phyloP scores from a whole-genome alignment of 2,113 vertebrate species.

The Osmerus eperlanus region DNA sequence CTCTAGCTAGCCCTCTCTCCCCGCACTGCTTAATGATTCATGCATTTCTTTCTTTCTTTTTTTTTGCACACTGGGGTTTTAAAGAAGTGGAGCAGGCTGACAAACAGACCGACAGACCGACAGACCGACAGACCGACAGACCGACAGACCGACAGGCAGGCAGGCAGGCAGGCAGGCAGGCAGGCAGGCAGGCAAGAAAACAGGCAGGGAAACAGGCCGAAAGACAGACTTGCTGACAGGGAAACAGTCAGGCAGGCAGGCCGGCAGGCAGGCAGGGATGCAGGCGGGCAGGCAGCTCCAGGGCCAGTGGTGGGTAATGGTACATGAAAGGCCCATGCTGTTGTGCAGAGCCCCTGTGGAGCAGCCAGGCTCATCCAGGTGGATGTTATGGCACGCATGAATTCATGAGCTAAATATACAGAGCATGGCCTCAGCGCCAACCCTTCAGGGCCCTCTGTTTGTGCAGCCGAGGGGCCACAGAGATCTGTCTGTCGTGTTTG shows the following conservation, averaged over 20 bases:
- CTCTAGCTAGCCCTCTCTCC: conserved; percentile 3
- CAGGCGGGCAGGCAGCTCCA: conserved; percentile 35
- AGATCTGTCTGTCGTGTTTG: background rate
- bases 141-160: background rate
- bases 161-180: background rate
- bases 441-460: conserved; percentile 14
- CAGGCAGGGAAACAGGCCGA: background rate
- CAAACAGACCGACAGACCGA: too few relatives aligned
- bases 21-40: conserved; percentile 32
- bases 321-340: conserved; percentile 56
- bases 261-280: conserved; percentile 9
- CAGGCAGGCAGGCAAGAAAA: background rate
- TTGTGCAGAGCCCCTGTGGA: conserved; percentile 39
- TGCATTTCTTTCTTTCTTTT: conserved; percentile 15
- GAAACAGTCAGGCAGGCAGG: background rate
- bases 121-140: too few relatives aligned
- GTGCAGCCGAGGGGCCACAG: conserved; percentile 1
- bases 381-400: conserved; percentile 49
- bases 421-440: background rate
- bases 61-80: background rate
- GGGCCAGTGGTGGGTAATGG: conserved; percentile 57
- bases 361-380: conserved; percentile 21
- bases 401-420: conserved; percentile 31
- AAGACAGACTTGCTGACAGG: too few relatives aligned
- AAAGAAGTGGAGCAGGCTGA: conserved; percentile 8